Percentiles rank a stretch among this genome's conserved stretches.
phyloP scores from a whole-genome alignment of 1,140 invertebrate genomes.

The Sarcophaga peregrina region DNA sequence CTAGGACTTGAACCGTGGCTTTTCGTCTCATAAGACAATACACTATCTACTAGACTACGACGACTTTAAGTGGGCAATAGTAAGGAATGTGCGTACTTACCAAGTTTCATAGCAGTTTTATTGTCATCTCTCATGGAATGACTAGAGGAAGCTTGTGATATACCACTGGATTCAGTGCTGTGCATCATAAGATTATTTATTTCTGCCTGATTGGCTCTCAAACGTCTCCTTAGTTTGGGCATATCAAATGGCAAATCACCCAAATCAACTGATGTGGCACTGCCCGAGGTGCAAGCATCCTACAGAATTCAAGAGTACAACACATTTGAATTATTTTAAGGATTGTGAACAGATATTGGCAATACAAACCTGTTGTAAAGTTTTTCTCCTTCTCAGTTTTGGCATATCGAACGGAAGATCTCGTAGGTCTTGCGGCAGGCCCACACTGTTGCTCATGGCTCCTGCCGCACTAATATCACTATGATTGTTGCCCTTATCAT shows the following conservation, averaged over 20 bases:
- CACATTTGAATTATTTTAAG: background rate
- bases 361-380: constrained; percentile 56
- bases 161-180: constrained; percentile 74
- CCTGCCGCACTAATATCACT: constrained; percentile 61
- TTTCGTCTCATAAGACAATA: no score
- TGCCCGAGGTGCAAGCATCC: constrained; percentile 76
- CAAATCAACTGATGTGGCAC: constrained; percentile 79
- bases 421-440: constrained; percentile 70
- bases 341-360: background rate
- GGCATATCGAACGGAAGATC: constrained; percentile 91
- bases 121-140: constrained; percentile 80
- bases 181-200: constrained; percentile 65
- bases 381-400: constrained; percentile 80
- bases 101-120: constrained; percentile 64
- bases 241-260: constrained; percentile 87
- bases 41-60: no score
- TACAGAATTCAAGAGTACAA: constrained; percentile 64
- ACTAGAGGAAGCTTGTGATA: constrained; percentile 82
- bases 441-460: constrained; percentile 52
- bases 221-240: constrained; percentile 82
- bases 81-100: constrained; percentile 46
- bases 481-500: constrained; percentile 64
- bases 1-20: no score
- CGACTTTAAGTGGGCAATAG: no score
- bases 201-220: constrained; percentile 61